These are phyloP conservation scores for Asobara japonica DNA, from an alignment of 1,140 invertebrate species.

Conservation along the genomic window DNA sequence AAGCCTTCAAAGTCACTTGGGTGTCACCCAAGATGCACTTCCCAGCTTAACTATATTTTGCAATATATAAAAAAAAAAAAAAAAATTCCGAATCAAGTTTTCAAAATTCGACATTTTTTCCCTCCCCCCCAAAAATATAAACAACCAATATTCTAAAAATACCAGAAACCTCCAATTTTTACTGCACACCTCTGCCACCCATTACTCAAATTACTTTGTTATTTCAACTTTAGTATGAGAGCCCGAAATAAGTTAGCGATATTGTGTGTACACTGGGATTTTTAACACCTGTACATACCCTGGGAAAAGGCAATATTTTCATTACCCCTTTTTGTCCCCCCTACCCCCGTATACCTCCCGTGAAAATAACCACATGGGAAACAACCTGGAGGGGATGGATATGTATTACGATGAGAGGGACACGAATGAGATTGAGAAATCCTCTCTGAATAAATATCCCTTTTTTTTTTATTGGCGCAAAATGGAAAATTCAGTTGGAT, in stretches of 20 bases:
- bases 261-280: neutral
- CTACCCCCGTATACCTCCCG: neutral
- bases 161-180: neutral
- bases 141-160: too few species aligned
- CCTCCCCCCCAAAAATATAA: too few species aligned
- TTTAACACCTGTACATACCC: neutral
- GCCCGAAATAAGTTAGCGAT: neutral
- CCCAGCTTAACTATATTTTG: too few species aligned
- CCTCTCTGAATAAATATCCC: neutral
- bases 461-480: neutral
- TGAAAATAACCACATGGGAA: neutral
- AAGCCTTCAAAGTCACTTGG: too few species aligned
- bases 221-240: neutral
- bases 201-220: neutral
- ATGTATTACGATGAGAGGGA: neutral
- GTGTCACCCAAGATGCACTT: too few species aligned
- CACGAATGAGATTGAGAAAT: slow-evolving; percentile 1
- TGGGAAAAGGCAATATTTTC: neutral
- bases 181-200: too few species aligned
- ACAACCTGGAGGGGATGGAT: neutral
- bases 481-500: neutral
- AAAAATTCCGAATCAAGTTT: too few species aligned
- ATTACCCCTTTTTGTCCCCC: slow-evolving; percentile 4
- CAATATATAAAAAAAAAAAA: too few species aligned
- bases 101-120: too few species aligned